Evolutionary conservation across 2,888 invertebrate species (phyloP), one percentile per base, ranked within the genome.

Genomic region (Slavum lentiscoides): DNA sequence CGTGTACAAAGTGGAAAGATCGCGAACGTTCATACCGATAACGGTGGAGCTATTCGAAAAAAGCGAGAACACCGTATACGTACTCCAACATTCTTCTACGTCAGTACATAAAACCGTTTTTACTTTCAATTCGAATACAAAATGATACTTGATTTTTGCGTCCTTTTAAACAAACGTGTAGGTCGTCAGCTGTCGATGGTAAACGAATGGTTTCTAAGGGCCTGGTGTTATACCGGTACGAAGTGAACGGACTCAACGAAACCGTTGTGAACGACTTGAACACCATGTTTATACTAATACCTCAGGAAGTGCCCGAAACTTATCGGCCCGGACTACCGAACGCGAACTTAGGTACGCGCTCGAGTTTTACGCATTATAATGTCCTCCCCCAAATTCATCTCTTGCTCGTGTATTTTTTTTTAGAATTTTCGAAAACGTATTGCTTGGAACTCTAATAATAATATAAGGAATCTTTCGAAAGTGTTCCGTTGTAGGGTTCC

Each of bases 1-100:
- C n/a, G 74, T 74, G n/a, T 74, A 74, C 55, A 37, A 37, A 55
- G 53, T 74, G 30, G 74, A 74, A 8, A n/a, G 37, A 37, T 13
- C 66, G 9, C 37, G 62, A 37, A 37, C 30, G 15, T n/a, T 37
- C 21, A 9, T 74, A 17, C 53, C 74, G 8, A 7, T 74, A 4
- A 39, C 43, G 4, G 2, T 74, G 23, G 30, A 74, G 6, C n/a
- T 74, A 6, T 66, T 53, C 74, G 37, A 55, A 5, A 74, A 55
- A 37, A 74, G 11, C 15, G 37, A 55, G 8, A 17, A 21, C 17
- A 15, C n/a, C 53, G 53, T 53, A 19, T 55, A 55, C 53, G n/a
- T 5, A 7, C 21, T 9, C 15, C 58, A 17, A 37, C 21, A 39
- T 58, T 70, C 4, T 9, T 39, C 58, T 0, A 39, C 58, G 39